Conservation (phyloP, 2,797 vertebrate genomes). For the Acanthurus lineatus region DNA sequence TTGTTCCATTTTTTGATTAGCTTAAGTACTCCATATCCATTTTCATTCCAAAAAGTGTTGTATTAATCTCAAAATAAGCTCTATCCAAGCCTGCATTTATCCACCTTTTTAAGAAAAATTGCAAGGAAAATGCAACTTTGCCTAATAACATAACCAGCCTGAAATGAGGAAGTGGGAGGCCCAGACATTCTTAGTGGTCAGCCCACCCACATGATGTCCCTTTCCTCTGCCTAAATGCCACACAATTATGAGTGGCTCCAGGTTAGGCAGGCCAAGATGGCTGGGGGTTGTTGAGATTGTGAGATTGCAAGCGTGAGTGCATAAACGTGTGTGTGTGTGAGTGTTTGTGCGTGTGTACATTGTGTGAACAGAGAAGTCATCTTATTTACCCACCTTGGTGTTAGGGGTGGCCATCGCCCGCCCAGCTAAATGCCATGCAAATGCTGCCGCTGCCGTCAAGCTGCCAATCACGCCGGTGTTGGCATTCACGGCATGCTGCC, state of each 20-base stretch:
- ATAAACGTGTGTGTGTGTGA: slow-evolving; percentile 62
- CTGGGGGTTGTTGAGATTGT: slow-evolving; percentile 69
- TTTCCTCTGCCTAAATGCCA: slow-evolving; percentile 79
- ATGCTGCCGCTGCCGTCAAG: slow-evolving; percentile 94
- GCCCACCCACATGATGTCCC: slow-evolving; percentile 67
- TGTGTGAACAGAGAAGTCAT: slow-evolving; percentile 85
- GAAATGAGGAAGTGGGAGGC: slow-evolving; percentile 43
- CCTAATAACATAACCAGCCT: slow-evolving; percentile 46
- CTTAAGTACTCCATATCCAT: not conserved
- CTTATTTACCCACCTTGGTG: slow-evolving; percentile 86
- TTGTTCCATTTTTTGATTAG: no score
- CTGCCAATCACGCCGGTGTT: slow-evolving; percentile 93
- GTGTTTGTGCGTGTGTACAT: slow-evolving; percentile 68
- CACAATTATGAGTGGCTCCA: slow-evolving; percentile 78
- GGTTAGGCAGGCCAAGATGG: slow-evolving; percentile 73
- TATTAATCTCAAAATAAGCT: slow-evolving; percentile 7
- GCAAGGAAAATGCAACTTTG: slow-evolving; percentile 39
- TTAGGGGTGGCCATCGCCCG: slow-evolving; percentile 79
- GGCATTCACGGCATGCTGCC: slow-evolving; percentile 96
- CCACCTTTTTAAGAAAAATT: slow-evolving; percentile 18
- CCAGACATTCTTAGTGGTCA: slow-evolving; percentile 49
- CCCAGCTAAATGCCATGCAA: slow-evolving; percentile 99
- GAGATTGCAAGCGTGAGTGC: slow-evolving; percentile 69
- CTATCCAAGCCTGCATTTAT: not conserved
- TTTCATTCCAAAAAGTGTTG: not conserved